Evolutionary conservation across 1,140 invertebrate species (phyloP).

Genomic region (Kradibia gibbosae): DNA sequence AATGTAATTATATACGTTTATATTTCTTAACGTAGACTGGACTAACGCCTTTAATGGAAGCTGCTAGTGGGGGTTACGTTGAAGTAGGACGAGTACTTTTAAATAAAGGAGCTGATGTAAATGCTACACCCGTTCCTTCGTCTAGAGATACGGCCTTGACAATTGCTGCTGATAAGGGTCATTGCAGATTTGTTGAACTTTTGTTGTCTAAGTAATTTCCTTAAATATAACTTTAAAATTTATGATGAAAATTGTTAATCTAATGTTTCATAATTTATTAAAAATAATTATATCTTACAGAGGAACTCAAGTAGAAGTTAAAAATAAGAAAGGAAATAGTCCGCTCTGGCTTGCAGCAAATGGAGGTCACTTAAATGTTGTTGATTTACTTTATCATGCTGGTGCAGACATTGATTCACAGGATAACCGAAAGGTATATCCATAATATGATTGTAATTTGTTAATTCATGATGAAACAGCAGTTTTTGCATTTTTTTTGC

Average conservation of each 20-base stretch:
- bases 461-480: not conserved
- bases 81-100: conserved; percentile 97
- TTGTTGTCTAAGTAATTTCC: conserved; percentile 72
- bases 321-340: conserved; percentile 99
- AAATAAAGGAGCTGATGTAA: conserved; percentile 98
- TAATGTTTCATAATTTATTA: conserved; percentile 1
- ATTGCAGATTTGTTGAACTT: conserved; percentile 96
- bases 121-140: conserved; percentile 97
- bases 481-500: too few species aligned
- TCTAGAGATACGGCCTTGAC: conserved; percentile 98
- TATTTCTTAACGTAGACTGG: too few species aligned
- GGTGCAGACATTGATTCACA: conserved; percentile 97
- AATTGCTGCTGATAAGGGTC: conserved; percentile 99
- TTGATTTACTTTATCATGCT: conserved; percentile 91
- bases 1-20: too few species aligned
- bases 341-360: conserved; percentile 98
- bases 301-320: conserved; percentile 93
- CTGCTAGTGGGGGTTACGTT: conserved; percentile 98
- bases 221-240: too few species aligned
- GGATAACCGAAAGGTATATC: conserved; percentile 92
- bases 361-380: conserved; percentile 96
- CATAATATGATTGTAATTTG: not conserved
- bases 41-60: conserved; percentile 98
- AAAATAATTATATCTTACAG: conserved; percentile 66
- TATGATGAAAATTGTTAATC: not conserved